phyloP scores from a whole-genome alignment of 1,140 invertebrate genomes.

The Protaetia brevitarsis region DNA sequence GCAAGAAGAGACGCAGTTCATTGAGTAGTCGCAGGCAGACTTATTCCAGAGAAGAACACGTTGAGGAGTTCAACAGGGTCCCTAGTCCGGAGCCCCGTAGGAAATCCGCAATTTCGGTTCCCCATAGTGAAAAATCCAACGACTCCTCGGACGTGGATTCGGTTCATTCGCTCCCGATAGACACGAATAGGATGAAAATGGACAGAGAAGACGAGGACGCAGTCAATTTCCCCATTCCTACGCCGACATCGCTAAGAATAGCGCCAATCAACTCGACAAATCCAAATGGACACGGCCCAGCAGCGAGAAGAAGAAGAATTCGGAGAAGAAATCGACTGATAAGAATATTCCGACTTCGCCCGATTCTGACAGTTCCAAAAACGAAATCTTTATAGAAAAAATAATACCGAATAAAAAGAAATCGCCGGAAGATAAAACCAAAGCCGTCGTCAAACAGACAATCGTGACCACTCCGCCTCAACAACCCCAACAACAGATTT shows the following conservation, averaged over 20 bases:
- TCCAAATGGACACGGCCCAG: conserved; percentile 41
- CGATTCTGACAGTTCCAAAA: neutral
- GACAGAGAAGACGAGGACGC: conserved; percentile 36
- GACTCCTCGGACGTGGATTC: conserved; percentile 71
- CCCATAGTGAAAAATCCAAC: conserved; percentile 71
- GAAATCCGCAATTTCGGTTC: conserved; percentile 59
- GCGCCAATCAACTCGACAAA: conserved; percentile 22
- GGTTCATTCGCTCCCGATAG: conserved; percentile 68
- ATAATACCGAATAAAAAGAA: conserved; percentile 19
- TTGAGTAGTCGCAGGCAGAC: conserved; percentile 41
- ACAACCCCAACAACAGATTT: conserved; percentile 15
- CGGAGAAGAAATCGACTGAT: conserved; percentile 20
- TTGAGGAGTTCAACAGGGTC: conserved; percentile 27
- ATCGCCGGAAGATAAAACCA: conserved; percentile 20
- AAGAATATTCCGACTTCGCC: conserved; percentile 4
- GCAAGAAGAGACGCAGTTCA: conserved; percentile 59
- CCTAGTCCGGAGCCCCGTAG: conserved; percentile 42
- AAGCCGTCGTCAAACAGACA: neutral
- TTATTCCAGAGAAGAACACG: conserved; percentile 24
- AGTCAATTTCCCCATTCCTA: conserved; percentile 62
- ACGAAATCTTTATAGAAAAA: conserved; percentile 1
- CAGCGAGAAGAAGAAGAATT: conserved; percentile 13
- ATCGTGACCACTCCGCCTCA: neutral
- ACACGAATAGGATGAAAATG: conserved; percentile 50
- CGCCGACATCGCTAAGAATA: conserved; percentile 68